These are phyloP conservation scores for Scaptomyza reducta DNA, from an alignment of 2,888 invertebrate species.

Conservation along the genomic window DNA sequence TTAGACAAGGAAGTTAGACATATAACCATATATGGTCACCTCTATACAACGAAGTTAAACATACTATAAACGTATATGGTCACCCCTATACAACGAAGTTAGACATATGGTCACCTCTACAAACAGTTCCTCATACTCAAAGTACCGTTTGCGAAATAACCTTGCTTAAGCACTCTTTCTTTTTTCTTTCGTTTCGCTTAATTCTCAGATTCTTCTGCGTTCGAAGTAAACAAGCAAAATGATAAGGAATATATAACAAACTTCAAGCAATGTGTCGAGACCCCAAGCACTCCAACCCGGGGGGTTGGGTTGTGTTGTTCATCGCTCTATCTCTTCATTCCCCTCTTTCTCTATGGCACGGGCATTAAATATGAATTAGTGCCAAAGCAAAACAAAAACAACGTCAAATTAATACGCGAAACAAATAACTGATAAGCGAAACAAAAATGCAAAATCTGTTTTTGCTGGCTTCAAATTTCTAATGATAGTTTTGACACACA, in stretches of 20 bases:
- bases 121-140: background rate
- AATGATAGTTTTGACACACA: slow-evolving; percentile 12
- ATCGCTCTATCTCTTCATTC: background rate
- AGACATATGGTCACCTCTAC: background rate
- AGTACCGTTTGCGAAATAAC: background rate
- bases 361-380: slow-evolving; percentile 62
- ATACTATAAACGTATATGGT: too few relatives aligned
- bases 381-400: slow-evolving; percentile 46
- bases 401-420: slow-evolving; percentile 38
- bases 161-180: background rate
- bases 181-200: background rate
- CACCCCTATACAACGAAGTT: too few relatives aligned
- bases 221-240: slow-evolving; percentile 1
- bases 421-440: slow-evolving; percentile 44
- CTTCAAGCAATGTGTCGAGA: background rate
- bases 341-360: slow-evolving; percentile 7
- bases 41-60: too few relatives aligned
- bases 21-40: background rate
- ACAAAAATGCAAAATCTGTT: slow-evolving; percentile 29
- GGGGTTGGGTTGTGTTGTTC: slow-evolving; percentile 13
- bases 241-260: slow-evolving; percentile 2
- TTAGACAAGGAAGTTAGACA: too few relatives aligned
- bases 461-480: background rate
- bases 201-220: slow-evolving; percentile 9
- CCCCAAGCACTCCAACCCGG: slow-evolving; percentile 9